A percentile compares a stretch with the other conserved stretches of the same genome.
These are phyloP conservation scores for Actenoides hombroni DNA, from an alignment of 2,113 vertebrate genomes.

Conservation along the genomic window DNA sequence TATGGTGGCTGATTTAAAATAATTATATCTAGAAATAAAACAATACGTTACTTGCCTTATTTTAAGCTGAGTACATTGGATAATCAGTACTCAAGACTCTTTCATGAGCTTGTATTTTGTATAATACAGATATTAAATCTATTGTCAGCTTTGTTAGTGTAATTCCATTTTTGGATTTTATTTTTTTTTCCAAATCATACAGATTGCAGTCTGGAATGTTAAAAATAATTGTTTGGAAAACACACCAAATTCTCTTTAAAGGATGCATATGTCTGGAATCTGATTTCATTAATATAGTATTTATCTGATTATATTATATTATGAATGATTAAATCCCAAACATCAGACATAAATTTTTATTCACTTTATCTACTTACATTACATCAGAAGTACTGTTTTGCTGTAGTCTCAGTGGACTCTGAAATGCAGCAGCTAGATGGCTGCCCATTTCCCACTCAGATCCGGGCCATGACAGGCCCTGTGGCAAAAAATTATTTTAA, in stretches of 20 bases:
- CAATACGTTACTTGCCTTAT: neutral
- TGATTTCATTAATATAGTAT: neutral
- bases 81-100: neutral
- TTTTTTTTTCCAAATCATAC: neutral
- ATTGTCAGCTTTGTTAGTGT: neutral
- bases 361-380: neutral
- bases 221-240: neutral
- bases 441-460: neutral
- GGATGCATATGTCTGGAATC: neutral
- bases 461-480: neutral
- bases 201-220: neutral
- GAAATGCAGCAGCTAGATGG: neutral
- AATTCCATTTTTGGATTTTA: neutral
- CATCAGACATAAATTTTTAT: neutral
- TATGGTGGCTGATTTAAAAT: neutral
- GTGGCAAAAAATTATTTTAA: neutral
- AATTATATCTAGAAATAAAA: neutral
- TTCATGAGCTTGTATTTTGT: neutral
- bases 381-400: neutral
- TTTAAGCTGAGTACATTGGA: neutral
- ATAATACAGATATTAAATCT: neutral
- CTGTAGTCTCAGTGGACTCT: neutral
- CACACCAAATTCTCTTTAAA: neutral
- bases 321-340: slow-evolving; percentile 6
- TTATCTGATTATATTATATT: neutral